Evolutionary conservation across 2,797 vertebrate genomes (phyloP).

Genomic region (Enteromius afrohamiltoni): DNA sequence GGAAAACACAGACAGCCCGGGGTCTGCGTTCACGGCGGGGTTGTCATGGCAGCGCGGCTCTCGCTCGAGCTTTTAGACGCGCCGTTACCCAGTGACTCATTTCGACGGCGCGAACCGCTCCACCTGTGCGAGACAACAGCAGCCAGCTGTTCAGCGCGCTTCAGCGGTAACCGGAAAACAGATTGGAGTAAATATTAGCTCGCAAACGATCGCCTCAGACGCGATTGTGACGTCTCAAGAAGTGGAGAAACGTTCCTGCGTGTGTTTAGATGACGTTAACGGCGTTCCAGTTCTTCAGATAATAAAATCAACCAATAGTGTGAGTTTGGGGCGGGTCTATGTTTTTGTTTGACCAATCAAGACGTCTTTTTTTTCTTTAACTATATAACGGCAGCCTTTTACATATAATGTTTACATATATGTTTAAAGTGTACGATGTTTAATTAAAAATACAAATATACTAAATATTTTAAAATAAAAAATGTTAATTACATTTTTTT

Average conservation of each 20-base stretch:
- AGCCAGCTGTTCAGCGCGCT: conserved; percentile 15
- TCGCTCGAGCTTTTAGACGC: conserved; percentile 43
- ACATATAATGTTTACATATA: neutral
- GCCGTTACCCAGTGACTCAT: conserved; percentile 3
- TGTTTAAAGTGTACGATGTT: too few species aligned
- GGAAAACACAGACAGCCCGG: conserved; percentile 26
- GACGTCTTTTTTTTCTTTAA: neutral
- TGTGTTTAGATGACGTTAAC: too few species aligned
- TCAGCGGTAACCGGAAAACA: neutral
- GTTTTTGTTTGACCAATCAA: neutral
- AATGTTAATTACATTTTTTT: too few species aligned
- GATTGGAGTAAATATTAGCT: conserved; percentile 23
- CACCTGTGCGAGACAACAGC: conserved; percentile 14
- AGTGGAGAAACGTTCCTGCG: neutral
- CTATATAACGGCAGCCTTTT: neutral
- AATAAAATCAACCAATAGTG: neutral
- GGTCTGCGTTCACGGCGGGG: conserved; percentile 15
- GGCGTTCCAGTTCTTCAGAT: too few species aligned
- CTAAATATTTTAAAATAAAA: too few species aligned
- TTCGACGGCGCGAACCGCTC: neutral
- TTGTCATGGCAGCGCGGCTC: conserved; percentile 33
- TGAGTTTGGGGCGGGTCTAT: neutral
- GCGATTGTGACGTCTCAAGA: neutral
- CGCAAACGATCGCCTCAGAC: neutral
- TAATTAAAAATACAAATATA: too few species aligned